Evolutionary conservation across 2,113 vertebrate genomes (phyloP), one percentile per base, ranked within the genome.

Genomic region (Rhadina sibilatrix): DNA sequence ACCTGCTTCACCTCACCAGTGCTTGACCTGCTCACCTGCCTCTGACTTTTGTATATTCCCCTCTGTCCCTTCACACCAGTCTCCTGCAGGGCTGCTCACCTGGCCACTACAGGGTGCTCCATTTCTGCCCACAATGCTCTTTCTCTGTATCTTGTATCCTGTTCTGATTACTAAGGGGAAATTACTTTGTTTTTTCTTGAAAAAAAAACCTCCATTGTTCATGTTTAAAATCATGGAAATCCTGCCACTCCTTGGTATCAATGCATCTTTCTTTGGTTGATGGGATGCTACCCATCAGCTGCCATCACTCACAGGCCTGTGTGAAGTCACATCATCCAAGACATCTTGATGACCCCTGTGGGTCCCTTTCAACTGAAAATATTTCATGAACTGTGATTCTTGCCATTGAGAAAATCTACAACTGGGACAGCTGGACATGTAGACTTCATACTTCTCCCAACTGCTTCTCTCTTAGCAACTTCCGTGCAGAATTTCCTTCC

Each of bases 51-150:
- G 8, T 18, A 11, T 16, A 5, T 47, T 56, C 22, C 38, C 15
- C 0, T 3, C 56, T 71, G 16, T 25, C 38, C 33, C 60, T 53
- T 53, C 76, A 37, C 64, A 68, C 9, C 44, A 47, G 27, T 2
- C 38, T 56, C 20, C 23, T 50, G 19, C 52, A 74, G 54, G 37
- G 47, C 35, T 33, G 10, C 42, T 83, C 0, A 0, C 25, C 54
- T 75, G 6, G 8, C 33, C 30, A 24, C 11, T 38, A 30, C 68
- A 66, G n/a, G 12, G 6, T 42, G 50, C 40, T 69, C 61, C 11
- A 14, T 49, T 65, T 81, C 38, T 91, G 37, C 8, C 56, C 28
- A 24, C 0, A 1, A 10, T 46, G 18, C 11, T 56, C 40, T 65
- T 69, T 37, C 25, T 77, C 53, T 33, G 2, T 28, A 40, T 76